Evolutionary conservation across 2,797 vertebrate species (phyloP).

Genomic region (Eidolon dupreanum): DNA sequence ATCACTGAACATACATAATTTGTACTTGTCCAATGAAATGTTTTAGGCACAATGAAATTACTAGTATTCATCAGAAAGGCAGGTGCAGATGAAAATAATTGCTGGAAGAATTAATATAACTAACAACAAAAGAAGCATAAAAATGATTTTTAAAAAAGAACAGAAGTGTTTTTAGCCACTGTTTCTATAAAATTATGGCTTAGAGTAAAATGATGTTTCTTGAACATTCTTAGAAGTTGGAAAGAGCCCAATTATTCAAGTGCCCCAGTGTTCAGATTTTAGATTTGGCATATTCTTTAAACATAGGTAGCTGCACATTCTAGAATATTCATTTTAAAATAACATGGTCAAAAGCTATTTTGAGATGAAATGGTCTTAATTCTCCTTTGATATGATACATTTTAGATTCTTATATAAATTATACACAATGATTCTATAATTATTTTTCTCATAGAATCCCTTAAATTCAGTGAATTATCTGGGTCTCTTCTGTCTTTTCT

Average conservation of each 20-base stretch:
- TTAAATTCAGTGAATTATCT: background rate
- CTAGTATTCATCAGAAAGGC: constrained; percentile 84
- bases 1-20: constrained; percentile 90
- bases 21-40: constrained; percentile 94
- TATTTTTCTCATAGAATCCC: background rate
- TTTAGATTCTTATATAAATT: background rate
- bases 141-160: constrained; percentile 59
- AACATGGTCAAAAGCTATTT: constrained; percentile 11
- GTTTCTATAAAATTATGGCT: constrained; percentile 77
- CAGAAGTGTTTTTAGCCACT: constrained; percentile 71
- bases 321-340: constrained; percentile 6
- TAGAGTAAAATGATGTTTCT: constrained; percentile 51
- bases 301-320: background rate
- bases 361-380: background rate
- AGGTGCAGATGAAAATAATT: constrained; percentile 88
- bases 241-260: constrained; percentile 55
- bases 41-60: constrained; percentile 91
- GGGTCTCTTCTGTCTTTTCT: background rate
- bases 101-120: constrained; percentile 80
- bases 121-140: constrained; percentile 67
- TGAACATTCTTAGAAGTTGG: constrained; percentile 58
- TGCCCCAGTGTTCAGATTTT: constrained; percentile 43
- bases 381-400: background rate
- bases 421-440: background rate
- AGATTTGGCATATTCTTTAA: constrained; percentile 30